Base-by-base conservation (phyloP, 2,113 vertebrate species). In the Dermatemys mawii region DNA sequence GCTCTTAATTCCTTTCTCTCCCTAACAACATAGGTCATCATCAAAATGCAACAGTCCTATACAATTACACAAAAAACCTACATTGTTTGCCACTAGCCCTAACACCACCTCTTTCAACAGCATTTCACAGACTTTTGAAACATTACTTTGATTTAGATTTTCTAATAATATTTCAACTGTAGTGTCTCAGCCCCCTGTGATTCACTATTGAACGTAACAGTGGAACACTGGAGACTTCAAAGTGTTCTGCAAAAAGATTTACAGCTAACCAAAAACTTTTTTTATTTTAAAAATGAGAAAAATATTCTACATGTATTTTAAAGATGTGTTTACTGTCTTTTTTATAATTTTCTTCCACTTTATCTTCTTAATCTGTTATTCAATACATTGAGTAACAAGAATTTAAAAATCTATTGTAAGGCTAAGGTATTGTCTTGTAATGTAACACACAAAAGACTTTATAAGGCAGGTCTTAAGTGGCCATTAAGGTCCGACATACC, bases 21-120 rank as follows among this genome's bases (percentile, higher is more conserved):
- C 78, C 88, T 70, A 70, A 70, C 9, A 38, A 70, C 19, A 17
- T 22, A 93, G 54, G 35, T 51, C 1, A 1, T 55, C 80, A 88
- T 57, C 21, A 70, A 41, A n/a, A 88, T n/a, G 70, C 55, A 35
- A 41, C 44, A 78, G 22, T n/a, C 94, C 75, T 90, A 70, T 53
- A 88, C 54, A 87, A 83, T 24, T 85, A 55, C 67, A 87, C 54
- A 60, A 57, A 2, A 0, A 60, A 70, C 60, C 60, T 90, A 49
- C 29, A 29, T 50, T 81, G 60, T 92, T 90, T 89, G 87, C 19
- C 81, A 83, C 85, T 73, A 89, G 50, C 27, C 91, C 80, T 93
- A 38, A 67, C 21, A 79, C 60, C 82, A 86, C 67, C 57, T 60
- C 55, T 93, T 57, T 16, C 86, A 88, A 88, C 86, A 92, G 38